Evolutionary conservation across 1,140 invertebrate species (phyloP).

Genomic region (Drosophila ficusphila): DNA sequence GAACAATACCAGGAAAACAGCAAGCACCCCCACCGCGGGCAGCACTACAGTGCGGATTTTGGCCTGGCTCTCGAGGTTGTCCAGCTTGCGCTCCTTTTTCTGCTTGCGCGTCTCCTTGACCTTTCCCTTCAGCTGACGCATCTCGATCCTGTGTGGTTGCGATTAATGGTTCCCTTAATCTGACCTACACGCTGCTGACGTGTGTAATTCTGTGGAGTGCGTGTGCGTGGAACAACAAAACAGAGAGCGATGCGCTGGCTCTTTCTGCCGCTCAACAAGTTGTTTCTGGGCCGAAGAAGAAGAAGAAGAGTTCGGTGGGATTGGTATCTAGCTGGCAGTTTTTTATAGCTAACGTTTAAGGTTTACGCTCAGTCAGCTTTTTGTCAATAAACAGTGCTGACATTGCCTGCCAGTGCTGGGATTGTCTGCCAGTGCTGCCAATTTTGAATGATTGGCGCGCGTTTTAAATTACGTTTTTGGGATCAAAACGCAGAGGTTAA

Average conservation of each 20-base stretch:
- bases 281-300: neutral
- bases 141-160: constrained; percentile 9
- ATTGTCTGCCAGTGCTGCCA: too few relatives aligned
- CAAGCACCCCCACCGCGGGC: constrained; percentile 65
- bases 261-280: neutral
- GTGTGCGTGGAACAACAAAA: constrained; percentile 4
- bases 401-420: neutral
- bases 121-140: constrained; percentile 80
- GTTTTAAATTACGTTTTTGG: too few relatives aligned
- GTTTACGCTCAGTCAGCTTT: too few relatives aligned
- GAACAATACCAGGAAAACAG: constrained; percentile 59
- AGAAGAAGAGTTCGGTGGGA: neutral
- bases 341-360: too few relatives aligned
- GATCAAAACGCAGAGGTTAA: too few relatives aligned
- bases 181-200: constrained; percentile 6
- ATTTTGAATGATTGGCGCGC: too few relatives aligned
- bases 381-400: neutral
- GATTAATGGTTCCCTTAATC: neutral
- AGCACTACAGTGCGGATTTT: constrained; percentile 76
- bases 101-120: constrained; percentile 82
- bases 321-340: neutral
- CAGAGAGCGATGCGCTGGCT: neutral
- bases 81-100: constrained; percentile 79
- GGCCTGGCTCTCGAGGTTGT: constrained; percentile 68
- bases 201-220: neutral